Conservation (phyloP, 2,113 vertebrate species). For the Zosterops lateralis region DNA sequence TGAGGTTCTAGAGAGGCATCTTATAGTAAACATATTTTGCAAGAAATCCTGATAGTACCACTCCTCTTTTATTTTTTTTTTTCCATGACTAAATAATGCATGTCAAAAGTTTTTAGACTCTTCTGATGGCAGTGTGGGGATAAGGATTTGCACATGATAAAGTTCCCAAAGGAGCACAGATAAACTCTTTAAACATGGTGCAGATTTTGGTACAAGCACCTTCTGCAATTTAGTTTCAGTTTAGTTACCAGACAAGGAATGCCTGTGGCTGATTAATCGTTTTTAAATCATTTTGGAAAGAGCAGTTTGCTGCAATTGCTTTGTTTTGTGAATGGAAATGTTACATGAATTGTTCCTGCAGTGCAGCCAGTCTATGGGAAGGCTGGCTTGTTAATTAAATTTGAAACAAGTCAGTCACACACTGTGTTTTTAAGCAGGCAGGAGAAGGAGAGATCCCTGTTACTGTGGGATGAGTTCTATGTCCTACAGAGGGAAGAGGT, state of each 20-base stretch:
- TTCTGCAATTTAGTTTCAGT: background rate
- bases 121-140: background rate
- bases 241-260: background rate
- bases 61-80: accelerated
- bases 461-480: background rate
- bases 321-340: background rate
- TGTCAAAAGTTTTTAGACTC: background rate
- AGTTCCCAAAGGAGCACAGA: background rate
- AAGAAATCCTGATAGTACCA: background rate
- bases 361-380: background rate
- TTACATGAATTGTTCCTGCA: background rate
- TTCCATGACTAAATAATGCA: accelerated
- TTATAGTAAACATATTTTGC: background rate
- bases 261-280: background rate
- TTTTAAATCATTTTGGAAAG: background rate
- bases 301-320: background rate
- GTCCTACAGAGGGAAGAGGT: background rate
- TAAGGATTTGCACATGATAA: background rate
- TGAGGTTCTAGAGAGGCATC: background rate
- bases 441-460: background rate
- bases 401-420: background rate
- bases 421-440: background rate
- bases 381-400: background rate
- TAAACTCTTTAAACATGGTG: background rate
- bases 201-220: background rate